These are phyloP conservation scores for Setophaga petechia DNA, from an alignment of 2,113 vertebrate genomes.

Conservation along the genomic window DNA sequence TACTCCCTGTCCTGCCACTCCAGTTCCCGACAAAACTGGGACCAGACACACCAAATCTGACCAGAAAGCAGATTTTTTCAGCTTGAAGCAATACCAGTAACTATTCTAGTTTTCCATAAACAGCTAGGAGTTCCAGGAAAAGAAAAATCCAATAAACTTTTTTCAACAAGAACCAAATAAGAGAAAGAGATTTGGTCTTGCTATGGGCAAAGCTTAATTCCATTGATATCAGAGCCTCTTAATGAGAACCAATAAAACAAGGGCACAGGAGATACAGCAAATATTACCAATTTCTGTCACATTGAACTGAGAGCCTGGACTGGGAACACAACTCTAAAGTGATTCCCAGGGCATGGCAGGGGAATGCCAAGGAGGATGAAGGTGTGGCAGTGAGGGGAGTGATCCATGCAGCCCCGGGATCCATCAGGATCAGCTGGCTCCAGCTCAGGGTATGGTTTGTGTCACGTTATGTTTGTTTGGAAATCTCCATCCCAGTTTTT, in stretches of 20 bases:
- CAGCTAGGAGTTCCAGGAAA: not conserved
- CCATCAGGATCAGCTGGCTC: rapidly evolving
- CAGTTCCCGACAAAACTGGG: not conserved
- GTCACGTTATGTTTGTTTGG: not conserved
- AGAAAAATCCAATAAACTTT: not conserved
- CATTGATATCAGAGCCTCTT: not conserved
- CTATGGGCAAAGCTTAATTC: not conserved
- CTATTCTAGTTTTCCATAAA: not conserved
- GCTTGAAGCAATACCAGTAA: not conserved
- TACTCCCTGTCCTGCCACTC: too few relatives aligned
- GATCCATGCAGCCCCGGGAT: not conserved
- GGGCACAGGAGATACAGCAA: not conserved
- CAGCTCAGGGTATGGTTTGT: not conserved
- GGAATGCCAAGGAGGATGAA: not conserved
- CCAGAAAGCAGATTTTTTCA: not conserved
- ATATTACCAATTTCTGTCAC: not conserved
- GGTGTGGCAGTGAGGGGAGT: rapidly evolving
- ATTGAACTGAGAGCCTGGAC: rapidly evolving
- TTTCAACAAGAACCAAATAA: not conserved
- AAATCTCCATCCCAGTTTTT: not conserved
- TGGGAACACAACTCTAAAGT: not conserved
- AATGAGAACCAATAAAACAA: not conserved
- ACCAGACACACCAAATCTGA: not conserved
- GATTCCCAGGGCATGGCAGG: not conserved
- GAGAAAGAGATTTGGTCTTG: not conserved